Conservation (phyloP, 2,113 vertebrate genomes). For the Triplophysa dalaica region DNA sequence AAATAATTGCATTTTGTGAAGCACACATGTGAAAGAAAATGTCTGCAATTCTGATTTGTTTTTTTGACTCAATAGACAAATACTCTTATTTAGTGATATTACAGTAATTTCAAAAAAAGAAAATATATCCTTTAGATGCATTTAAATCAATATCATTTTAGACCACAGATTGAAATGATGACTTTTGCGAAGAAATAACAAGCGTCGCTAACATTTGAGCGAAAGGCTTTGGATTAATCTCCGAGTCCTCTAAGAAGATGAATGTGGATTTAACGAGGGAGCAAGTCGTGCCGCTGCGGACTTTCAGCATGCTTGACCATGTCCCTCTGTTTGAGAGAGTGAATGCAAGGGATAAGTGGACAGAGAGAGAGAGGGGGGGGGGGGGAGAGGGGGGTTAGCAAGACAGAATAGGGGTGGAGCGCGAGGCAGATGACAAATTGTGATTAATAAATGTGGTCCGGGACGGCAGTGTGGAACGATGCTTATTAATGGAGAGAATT, state of each 20-base stretch:
- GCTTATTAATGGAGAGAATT: conserved; percentile 84
- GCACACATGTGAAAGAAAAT: too few relatives aligned
- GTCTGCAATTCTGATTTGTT: too few relatives aligned
- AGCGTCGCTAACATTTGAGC: conserved; percentile 63
- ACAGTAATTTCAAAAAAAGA: too few relatives aligned
- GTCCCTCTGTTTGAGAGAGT: conserved; percentile 53
- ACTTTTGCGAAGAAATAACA: conserved; percentile 38
- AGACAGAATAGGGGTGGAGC: conserved; percentile 62
- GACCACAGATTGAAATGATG: neutral
- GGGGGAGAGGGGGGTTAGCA: conserved; percentile 17
- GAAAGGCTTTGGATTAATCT: conserved; percentile 67
- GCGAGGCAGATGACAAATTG: conserved; percentile 80
- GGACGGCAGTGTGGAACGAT: conserved; percentile 73
- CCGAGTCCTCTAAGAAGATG: conserved; percentile 54
- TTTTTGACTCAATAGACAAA: too few relatives aligned
- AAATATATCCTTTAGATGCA: neutral
- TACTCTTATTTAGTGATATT: too few relatives aligned
- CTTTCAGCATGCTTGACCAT: conserved; percentile 62
- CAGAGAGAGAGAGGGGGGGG: conserved; percentile 53
- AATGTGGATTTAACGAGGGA: conserved; percentile 59
- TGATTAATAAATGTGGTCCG: conserved; percentile 83
- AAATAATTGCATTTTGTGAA: too few relatives aligned
- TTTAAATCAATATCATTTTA: conserved; percentile 20
- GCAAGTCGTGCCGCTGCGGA: conserved; percentile 50
- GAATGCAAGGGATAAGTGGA: conserved; percentile 69